Evolutionary conservation across 2,888 invertebrate genomes (phyloP).

Genomic region (Ptychoptera contaminata): DNA sequence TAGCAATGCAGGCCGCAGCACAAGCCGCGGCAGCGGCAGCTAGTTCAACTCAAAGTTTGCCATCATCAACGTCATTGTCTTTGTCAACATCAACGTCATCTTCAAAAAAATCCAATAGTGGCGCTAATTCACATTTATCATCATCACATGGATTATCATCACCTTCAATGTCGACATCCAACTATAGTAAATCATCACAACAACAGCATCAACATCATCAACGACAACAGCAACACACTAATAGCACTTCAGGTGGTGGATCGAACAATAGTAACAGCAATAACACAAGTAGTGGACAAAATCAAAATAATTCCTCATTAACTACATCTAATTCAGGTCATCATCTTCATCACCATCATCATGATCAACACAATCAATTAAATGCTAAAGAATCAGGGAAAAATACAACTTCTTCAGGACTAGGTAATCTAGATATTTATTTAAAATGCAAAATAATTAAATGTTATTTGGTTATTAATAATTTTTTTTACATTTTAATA

Average conservation of each 20-base stretch:
- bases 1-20: constrained; percentile 31
- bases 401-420: background rate
- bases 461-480: too few relatives aligned
- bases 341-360: constrained; percentile 7
- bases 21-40: constrained; percentile 16
- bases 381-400: constrained; percentile 6
- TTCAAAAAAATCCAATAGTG: constrained; percentile 5
- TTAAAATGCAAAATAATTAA: background rate
- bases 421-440: constrained; percentile 1
- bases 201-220: constrained; percentile 8
- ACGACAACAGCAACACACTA: constrained; percentile 8
- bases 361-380: constrained; percentile 13
- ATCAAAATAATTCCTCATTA: background rate
- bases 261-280: constrained; percentile 10
- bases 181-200: constrained; percentile 9
- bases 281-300: constrained; percentile 1
- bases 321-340: constrained; percentile 1
- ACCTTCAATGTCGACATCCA: constrained; percentile 9
- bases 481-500: background rate
- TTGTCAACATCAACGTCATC: constrained; percentile 3
- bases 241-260: constrained; percentile 10
- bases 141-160: background rate
- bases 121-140: background rate
- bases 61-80: constrained; percentile 1
- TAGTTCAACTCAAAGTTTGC: background rate